Evolutionary conservation across 2,888 invertebrate species (phyloP), one percentile per base, ranked within the genome.

Genomic region (Chymomyza procnemis): DNA sequence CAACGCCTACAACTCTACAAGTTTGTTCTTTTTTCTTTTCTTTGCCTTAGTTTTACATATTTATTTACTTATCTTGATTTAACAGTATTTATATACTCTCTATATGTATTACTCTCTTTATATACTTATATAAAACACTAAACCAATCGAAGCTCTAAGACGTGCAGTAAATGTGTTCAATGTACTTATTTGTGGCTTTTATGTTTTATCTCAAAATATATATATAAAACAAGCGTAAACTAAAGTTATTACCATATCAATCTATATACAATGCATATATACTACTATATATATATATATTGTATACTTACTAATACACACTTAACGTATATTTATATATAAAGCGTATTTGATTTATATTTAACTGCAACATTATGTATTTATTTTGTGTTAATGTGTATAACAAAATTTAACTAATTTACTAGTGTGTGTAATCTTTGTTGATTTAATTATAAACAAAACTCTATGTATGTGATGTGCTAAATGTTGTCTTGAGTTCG

Each of bases 81-180:
- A 47, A 16, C 22, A 68, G 58, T 60, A 58, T 67, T 61, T 55
- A 62, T 14, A 58, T 64, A 4, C 70, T 78, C 75, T 72, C 70
- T 63, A 69, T 69, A 69, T 76, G 18, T 50, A 61, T 58, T 63
- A 12, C 34, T 63, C 8, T 64, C 60, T 71, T 66, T 66, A 61
- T 56, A 63, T 70, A 70, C 63, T 67, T 73, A 62, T 75, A 64
- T 41, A 67, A 57, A 34, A 81, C 77, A 72, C 74, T 71, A 50
- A 75, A 69, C 73, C 71, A 87, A 89, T 89, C 89, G 89, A 89
- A 89, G 89, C 89, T 89, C 89, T 89, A 81, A 79, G 87, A 88
- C 88, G 86, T 89, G 84, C 89, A 89, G 89, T 89, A 86, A 88
- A 82, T 80, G 78, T 79, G 76, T 76, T 79, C 71, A 74, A 78